Percentiles rank a stretch among this genome's conserved stretches.
Evolutionary conservation across 2,113 vertebrate genomes (phyloP).

Genomic region (Physeter macrocephalus): DNA sequence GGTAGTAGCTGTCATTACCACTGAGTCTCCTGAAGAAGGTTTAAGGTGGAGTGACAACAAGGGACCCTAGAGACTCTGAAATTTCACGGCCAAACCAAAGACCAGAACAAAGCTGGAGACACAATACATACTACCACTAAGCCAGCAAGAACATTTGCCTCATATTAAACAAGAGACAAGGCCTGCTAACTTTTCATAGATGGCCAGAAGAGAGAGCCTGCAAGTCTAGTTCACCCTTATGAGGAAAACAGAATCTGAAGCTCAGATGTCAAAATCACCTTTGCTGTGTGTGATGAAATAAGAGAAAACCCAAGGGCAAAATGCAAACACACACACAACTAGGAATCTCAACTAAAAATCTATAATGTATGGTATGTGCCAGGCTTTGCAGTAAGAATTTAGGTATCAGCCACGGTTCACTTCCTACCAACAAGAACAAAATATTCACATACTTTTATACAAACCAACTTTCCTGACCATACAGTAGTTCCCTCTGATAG

Average conservation of each 20-base stretch:
- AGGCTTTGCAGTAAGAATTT: neutral
- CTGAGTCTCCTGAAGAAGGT: neutral
- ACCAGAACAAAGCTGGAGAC: neutral
- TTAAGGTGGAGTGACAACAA: neutral
- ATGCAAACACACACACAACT: neutral
- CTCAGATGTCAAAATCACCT: neutral
- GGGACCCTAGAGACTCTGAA: neutral
- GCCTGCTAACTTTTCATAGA: neutral
- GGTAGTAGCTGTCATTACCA: neutral
- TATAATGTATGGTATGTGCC: fast-evolving
- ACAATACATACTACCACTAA: no score
- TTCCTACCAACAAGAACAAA: neutral
- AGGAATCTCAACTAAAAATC: neutral
- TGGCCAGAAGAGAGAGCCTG: neutral
- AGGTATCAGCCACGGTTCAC: neutral
- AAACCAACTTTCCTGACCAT: neutral
- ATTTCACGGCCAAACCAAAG: neutral
- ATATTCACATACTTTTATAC: neutral
- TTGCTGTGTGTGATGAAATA: neutral
- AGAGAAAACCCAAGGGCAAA: neutral
- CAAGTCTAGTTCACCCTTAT: neutral
- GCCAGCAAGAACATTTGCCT: neutral
- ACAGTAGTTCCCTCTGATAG: conserved; percentile 18
- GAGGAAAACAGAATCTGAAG: neutral
- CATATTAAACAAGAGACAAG: neutral